Conservation (phyloP, 2,113 vertebrate species). For the Notothenia coriiceps region DNA sequence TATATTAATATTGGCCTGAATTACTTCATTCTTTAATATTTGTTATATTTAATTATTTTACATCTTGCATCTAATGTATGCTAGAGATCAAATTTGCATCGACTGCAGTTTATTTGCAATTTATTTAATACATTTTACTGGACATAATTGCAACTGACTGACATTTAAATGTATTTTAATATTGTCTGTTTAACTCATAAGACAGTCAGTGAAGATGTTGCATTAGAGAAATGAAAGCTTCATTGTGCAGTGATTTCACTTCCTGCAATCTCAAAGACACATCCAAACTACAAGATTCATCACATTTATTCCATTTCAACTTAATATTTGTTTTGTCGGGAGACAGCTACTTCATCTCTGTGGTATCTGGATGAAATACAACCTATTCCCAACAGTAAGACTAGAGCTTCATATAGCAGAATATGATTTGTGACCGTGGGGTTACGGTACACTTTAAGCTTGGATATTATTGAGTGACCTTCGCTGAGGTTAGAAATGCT, state of each 20-base stretch:
- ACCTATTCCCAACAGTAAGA: conserved; percentile 33
- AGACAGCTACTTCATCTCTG: conserved; percentile 23
- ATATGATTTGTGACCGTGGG: conserved; percentile 57
- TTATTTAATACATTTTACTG: conserved; percentile 23
- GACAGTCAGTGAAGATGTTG: neutral
- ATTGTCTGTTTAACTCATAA: conserved; percentile 33
- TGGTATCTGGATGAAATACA: conserved; percentile 51
- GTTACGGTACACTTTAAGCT: conserved; percentile 57
- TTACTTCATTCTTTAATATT: neutral
- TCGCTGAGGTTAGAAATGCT: conserved; percentile 54
- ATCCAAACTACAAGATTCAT: conserved; percentile 26
- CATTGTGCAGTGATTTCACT: neutral
- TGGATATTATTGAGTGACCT: conserved; percentile 69
- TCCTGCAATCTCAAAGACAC: neutral
- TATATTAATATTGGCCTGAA: neutral
- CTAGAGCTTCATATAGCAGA: conserved; percentile 35
- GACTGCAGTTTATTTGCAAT: neutral
- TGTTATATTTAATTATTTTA: neutral
- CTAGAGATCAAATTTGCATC: conserved; percentile 22
- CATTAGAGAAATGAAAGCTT: neutral
- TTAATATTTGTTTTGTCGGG: conserved; percentile 55
- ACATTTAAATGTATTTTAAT: conserved; percentile 40
- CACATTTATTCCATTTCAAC: conserved; percentile 12
- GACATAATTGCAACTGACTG: conserved; percentile 26
- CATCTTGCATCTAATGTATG: conserved; percentile 31